Percentiles rank a stretch among this genome's conserved stretches.
These are phyloP conservation scores for Bactericera cockerelli DNA, from an alignment of 1,140 invertebrate genomes.

Conservation along the genomic window DNA sequence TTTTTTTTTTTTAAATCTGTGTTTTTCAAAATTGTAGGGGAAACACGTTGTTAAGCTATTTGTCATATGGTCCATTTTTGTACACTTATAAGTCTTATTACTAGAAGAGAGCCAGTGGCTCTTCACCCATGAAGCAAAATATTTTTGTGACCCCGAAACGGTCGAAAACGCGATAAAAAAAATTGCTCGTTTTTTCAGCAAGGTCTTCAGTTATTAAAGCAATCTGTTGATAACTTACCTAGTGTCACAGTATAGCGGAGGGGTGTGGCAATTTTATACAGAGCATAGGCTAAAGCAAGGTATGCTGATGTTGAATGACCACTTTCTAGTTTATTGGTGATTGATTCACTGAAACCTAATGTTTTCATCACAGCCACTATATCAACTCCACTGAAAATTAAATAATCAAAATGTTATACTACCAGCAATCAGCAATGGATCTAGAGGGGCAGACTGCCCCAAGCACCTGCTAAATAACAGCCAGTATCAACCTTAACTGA, in stretches of 20 bases:
- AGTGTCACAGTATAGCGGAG: conserved; percentile 78
- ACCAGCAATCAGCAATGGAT: conserved; percentile 8
- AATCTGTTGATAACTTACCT: too few species aligned
- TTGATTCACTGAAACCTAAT: conserved; percentile 53
- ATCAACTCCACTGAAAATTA: conserved; percentile 68
- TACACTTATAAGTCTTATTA: too few species aligned
- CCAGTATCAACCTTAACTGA: conserved; percentile 8
- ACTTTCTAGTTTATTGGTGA: conserved; percentile 53
- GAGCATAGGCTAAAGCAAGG: conserved; percentile 68
- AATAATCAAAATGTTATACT: conserved; percentile 19
- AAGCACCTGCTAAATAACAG: background rate
- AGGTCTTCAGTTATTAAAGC: too few species aligned
- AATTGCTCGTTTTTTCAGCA: too few species aligned
- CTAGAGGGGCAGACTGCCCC: conserved; percentile 10
- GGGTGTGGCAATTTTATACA: conserved; percentile 85
- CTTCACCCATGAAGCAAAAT: too few species aligned
- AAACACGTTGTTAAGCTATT: too few species aligned
- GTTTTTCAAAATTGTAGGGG: too few species aligned
- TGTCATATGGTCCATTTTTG: too few species aligned
- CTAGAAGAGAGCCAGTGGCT: too few species aligned
- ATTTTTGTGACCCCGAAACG: too few species aligned
- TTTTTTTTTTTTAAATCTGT: too few species aligned
- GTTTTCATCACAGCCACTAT: conserved; percentile 57
- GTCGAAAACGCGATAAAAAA: too few species aligned
- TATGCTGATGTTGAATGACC: conserved; percentile 57